A percentile compares a stretch with the other conserved stretches of the same genome.
phyloP scores from a whole-genome alignment of 1,140 invertebrate genomes.

The Zophobas morio region DNA sequence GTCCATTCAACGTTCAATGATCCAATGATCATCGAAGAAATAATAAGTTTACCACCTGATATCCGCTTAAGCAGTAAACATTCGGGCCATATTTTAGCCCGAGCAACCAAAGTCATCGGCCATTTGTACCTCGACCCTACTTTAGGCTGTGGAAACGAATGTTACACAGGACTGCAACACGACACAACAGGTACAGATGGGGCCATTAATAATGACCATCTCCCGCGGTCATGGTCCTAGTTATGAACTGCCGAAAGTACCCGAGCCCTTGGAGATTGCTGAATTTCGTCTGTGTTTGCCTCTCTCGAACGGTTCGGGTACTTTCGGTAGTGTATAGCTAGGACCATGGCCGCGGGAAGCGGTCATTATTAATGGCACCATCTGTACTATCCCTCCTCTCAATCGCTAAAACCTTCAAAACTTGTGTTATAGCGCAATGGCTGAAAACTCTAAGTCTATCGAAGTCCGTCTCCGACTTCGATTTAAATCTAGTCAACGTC shows the following conservation, averaged over 20 bases:
- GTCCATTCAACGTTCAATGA: constrained; percentile 83
- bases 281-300: too few relatives aligned
- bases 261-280: too few relatives aligned
- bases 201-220: constrained; percentile 4
- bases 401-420: neutral
- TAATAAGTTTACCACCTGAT: constrained; percentile 70
- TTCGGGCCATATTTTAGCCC: constrained; percentile 67
- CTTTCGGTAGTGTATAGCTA: too few relatives aligned
- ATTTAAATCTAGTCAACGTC: constrained; percentile 74
- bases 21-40: constrained; percentile 76
- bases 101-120: constrained; percentile 69
- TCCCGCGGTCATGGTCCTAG: too few relatives aligned
- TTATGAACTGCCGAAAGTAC: too few relatives aligned
- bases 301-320: too few relatives aligned
- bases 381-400: too few relatives aligned
- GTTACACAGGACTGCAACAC: constrained; percentile 80
- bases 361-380: too few relatives aligned
- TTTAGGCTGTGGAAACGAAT: constrained; percentile 78
- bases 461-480: constrained; percentile 74
- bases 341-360: too few relatives aligned
- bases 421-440: constrained; percentile 75
- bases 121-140: constrained; percentile 75
- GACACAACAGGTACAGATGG: constrained; percentile 73
- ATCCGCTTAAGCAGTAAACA: constrained; percentile 66
- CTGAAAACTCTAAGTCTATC: constrained; percentile 78